A percentile compares a stretch with the other conserved stretches of the same genome.
These are phyloP conservation scores for Lanius collurio DNA, from an alignment of 2,113 vertebrate genomes.

Conservation along the genomic window DNA sequence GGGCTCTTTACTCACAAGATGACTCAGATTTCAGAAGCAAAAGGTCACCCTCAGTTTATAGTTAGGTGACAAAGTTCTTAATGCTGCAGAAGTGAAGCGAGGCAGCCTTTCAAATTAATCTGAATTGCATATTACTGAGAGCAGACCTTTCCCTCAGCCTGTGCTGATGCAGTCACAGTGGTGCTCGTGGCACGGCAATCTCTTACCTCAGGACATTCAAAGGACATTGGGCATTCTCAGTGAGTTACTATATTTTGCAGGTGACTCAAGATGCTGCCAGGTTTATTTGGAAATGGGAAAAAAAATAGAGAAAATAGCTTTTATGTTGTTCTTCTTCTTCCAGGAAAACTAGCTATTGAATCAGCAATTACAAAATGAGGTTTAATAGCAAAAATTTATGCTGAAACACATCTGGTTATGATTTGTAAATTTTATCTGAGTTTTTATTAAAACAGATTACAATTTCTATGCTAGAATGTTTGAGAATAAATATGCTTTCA, in stretches of 20 bases:
- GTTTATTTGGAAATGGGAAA: background rate
- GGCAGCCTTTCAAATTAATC: conserved; percentile 29
- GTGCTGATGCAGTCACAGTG: background rate
- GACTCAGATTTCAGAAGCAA: conserved; percentile 29
- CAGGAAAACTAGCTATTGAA: background rate
- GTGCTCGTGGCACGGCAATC: background rate
- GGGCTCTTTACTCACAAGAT: conserved; percentile 29
- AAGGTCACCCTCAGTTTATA: conserved; percentile 34
- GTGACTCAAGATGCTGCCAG: background rate
- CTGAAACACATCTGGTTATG: background rate
- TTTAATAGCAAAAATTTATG: background rate
- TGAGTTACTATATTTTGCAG: background rate
- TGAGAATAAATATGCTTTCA: background rate
- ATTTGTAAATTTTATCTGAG: background rate
- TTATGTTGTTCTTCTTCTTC: background rate
- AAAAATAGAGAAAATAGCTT: background rate
- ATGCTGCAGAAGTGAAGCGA: background rate
- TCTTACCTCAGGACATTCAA: background rate
- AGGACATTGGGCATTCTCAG: background rate
- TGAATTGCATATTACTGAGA: conserved; percentile 14
- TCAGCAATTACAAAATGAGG: background rate
- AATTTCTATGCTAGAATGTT: background rate
- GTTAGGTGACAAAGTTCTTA: conserved; percentile 38
- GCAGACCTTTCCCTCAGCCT: conserved; percentile 5
- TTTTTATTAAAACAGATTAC: background rate